Evolutionary conservation across 2,888 invertebrate genomes (phyloP), one percentile per base, ranked within the genome.

Genomic region (Spialia ferax): DNA sequence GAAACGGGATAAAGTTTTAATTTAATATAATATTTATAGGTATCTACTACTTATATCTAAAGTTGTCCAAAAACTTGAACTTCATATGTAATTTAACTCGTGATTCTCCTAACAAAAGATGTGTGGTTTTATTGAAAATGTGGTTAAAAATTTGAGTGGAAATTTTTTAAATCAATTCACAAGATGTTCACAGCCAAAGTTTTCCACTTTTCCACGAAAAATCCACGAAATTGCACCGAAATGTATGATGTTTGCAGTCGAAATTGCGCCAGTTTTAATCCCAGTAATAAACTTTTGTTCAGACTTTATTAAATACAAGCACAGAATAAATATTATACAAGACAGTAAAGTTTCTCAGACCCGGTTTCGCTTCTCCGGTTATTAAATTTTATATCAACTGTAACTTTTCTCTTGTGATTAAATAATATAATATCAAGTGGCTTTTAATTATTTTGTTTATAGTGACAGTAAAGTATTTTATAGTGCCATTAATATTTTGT

Each of bases 371-470:
- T 48, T 42, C 42, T 15, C 15, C 48, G 4, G 61, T 32, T 61
- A 61, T 61, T 48, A 61, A 61, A 61, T 61, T 61, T 50, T 32
- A 61, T 61, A 29, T 32, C 45, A 8, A 18, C 48, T 50, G 13
- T 20, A 5, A 52, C 29, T 61, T 61, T 42, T 48, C 48, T 20
- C 32, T 50, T 6, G 29, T 32, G 48, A 29, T 20, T 13, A 22
- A 45, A 45, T 57, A 22, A 22, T 57, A 23, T 38, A n/a, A 1
- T 59, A n/a, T 22, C 23, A 15, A 10, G 23, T 48, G 18, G 20
- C 48, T 48, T 42, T 35, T 35, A 42, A 42, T 42, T n/a, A 48
- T 48, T 48, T 48, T n/a, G 11, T 48, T 48, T 20, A 48, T n/a
- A 20, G 11, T 20, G 10, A 18, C n/a, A 20, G 29, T 29, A 29